Evolutionary conservation across 1,140 invertebrate species (phyloP).

Genomic region (Plutomurus gul): DNA sequence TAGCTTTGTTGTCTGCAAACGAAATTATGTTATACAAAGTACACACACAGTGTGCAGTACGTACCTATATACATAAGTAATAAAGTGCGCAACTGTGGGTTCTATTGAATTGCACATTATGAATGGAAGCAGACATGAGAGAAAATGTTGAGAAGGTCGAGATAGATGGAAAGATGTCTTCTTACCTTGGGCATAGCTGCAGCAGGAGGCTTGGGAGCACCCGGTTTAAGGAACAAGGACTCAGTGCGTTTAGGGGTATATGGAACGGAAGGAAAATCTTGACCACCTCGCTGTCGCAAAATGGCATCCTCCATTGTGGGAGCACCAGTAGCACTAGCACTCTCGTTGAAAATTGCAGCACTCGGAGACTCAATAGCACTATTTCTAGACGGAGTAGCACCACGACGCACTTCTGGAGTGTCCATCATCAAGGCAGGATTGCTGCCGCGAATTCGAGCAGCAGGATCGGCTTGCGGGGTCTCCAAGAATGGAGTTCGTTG

Average conservation of each 20-base stretch:
- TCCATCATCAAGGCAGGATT: conserved; percentile 55
- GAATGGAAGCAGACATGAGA: neutral
- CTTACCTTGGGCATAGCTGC: conserved; percentile 52
- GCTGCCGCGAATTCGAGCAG: conserved; percentile 61
- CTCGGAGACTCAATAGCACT: conserved; percentile 37
- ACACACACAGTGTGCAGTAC: no score
- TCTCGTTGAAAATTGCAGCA: conserved; percentile 18
- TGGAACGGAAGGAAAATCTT: conserved; percentile 82
- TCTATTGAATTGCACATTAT: no score
- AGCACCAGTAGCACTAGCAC: conserved; percentile 18
- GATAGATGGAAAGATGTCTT: no score
- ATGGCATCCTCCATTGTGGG: conserved; percentile 69
- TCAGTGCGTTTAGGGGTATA: conserved; percentile 84
- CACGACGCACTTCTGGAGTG: conserved; percentile 13
- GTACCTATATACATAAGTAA: no score
- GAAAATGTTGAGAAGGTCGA: neutral
- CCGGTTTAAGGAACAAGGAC: conserved; percentile 63
- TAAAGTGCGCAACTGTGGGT: no score
- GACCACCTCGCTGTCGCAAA: conserved; percentile 74
- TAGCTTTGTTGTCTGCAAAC: no score
- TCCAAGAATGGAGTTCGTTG: conserved; percentile 53
- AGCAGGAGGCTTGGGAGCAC: conserved; percentile 45
- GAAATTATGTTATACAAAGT: no score
- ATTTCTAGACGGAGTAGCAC: conserved; percentile 44
- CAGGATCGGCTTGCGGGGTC: conserved; percentile 39